Conservation (phyloP, 2,888 invertebrate species). For the Ichneumon xanthorius region DNA sequence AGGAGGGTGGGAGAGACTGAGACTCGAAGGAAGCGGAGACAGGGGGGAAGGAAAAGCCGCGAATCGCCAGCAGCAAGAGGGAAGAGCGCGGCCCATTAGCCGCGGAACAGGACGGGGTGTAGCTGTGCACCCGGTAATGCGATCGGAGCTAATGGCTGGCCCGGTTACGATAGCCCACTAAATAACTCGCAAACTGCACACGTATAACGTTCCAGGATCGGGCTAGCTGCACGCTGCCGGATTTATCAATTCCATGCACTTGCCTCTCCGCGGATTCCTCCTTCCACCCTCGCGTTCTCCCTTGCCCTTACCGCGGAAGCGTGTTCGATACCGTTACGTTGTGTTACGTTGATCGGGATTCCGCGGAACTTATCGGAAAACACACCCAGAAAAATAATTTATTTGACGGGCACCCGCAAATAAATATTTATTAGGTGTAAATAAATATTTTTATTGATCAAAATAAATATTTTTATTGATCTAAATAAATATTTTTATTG, state of each 20-base stretch:
- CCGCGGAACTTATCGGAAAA: background rate
- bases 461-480: no score
- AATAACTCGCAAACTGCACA: constrained; percentile 78
- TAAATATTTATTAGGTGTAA: no score
- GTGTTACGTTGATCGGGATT: constrained; percentile 16
- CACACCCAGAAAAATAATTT: no score
- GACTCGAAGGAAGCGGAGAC: constrained; percentile 9
- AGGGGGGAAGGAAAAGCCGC: constrained; percentile 54
- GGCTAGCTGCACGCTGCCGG: constrained; percentile 62
- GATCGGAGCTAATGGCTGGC: constrained; percentile 79
- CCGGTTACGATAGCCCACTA: constrained; percentile 75
- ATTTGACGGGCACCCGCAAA: no score
- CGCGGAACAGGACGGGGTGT: constrained; percentile 42
- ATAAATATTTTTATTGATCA: no score
- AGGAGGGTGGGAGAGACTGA: constrained; percentile 57
- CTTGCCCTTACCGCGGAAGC: background rate
- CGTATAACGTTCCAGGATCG: constrained; percentile 62
- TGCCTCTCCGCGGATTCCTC: constrained; percentile 66
- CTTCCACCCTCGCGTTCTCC: background rate
- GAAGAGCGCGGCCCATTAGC: constrained; percentile 62
- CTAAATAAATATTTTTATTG: no score
- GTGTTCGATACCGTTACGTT: background rate
- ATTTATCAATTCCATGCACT: constrained; percentile 77
- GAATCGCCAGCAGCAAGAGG: constrained; percentile 49
- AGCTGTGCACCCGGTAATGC: constrained; percentile 74